Evolutionary conservation across 2,113 vertebrate genomes (phyloP).

Genomic region (Ptilorrhoa leucosticta): DNA sequence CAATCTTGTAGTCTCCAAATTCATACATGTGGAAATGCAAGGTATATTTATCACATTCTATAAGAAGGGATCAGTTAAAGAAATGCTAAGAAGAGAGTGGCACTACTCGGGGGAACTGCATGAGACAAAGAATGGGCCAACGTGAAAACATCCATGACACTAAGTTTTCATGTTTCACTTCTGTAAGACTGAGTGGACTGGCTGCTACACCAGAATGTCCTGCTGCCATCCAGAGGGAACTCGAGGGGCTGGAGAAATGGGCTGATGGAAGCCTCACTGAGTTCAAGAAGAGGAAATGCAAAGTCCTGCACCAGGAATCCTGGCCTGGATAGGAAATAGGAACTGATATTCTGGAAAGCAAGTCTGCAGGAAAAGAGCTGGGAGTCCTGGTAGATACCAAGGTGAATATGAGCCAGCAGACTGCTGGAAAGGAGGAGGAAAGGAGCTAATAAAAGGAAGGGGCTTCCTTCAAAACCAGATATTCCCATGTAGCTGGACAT

Average conservation of each 20-base stretch:
- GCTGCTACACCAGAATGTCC: neutral
- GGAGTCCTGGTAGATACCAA: rapidly evolving
- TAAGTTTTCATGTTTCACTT: neutral
- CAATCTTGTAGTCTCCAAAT: neutral
- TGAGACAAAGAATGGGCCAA: neutral
- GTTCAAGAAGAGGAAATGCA: neutral
- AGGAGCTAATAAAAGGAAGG: neutral
- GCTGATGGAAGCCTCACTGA: neutral
- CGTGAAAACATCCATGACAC: neutral
- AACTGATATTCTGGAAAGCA: neutral
- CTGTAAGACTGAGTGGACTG: neutral
- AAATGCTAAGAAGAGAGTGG: neutral
- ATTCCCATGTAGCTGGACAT: neutral
- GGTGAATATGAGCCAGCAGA: neutral
- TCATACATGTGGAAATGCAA: neutral
- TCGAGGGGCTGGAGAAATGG: neutral
- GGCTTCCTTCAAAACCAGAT: neutral
- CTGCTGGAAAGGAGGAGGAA: neutral
- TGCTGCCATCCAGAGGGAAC: neutral
- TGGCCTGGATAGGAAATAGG: neutral
- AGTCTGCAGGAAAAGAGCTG: neutral
- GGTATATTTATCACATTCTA: neutral
- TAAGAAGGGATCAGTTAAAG: neutral
- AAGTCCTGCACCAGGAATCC: neutral
- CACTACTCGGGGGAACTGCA: neutral